Conservation (phyloP, 2,113 vertebrate genomes). For the Alethe castanea region DNA sequence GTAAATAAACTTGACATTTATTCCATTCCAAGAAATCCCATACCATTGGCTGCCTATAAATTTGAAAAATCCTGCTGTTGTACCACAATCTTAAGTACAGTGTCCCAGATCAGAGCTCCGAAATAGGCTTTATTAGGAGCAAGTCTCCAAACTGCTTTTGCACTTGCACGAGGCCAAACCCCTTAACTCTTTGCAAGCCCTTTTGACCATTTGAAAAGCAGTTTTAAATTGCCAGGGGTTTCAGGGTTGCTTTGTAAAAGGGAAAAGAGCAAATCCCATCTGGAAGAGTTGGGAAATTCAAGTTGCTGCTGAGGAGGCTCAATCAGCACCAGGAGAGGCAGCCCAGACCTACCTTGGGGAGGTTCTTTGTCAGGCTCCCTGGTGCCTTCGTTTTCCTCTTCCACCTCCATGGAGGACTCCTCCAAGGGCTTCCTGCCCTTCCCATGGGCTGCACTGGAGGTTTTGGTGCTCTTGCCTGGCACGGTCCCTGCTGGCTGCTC, state of each 20-base stretch:
- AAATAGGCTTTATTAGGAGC: not conserved
- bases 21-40: slow-evolving; percentile 49
- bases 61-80: slow-evolving; percentile 37
- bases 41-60: slow-evolving; percentile 16
- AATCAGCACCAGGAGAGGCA: not conserved
- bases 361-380: not conserved
- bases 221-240: not conserved
- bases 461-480: slow-evolving; percentile 82
- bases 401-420: slow-evolving; percentile 75
- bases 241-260: not conserved
- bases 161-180: not conserved
- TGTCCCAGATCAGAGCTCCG: not conserved
- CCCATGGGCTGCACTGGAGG: slow-evolving; percentile 74
- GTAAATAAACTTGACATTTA: slow-evolving; percentile 56
- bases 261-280: not conserved
- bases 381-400: slow-evolving; percentile 53
- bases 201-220: not conserved
- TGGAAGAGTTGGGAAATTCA: not conserved
- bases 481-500: slow-evolving; percentile 63
- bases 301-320: not conserved
- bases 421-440: slow-evolving; percentile 68
- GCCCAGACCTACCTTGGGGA: slow-evolving; percentile 44
- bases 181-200: slow-evolving; percentile 6
- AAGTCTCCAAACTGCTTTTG: slow-evolving; percentile 3
- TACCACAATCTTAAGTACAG: not conserved